Base-by-base conservation (phyloP, 2,113 vertebrate genomes). In the Heloderma charlesbogerti region DNA sequence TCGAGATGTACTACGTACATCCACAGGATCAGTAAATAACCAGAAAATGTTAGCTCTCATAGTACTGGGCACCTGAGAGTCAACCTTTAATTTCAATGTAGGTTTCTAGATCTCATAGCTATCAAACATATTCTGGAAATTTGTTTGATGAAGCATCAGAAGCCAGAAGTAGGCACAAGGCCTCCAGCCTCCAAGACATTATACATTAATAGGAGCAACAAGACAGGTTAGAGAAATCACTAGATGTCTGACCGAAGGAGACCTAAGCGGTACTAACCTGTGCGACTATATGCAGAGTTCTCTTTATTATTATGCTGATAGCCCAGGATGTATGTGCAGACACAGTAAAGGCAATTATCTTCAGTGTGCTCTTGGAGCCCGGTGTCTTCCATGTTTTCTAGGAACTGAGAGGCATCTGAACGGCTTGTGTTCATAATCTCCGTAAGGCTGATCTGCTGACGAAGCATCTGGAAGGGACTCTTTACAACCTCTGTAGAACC, bases 341-440 rank as follows among this genome's bases (percentile, higher is more conserved):
- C 99, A 88, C 99, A 99, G 95, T 99, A 99, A 89, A 99, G 98
- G 93, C 99, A 99, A 97, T 99, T 99, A 90, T 99, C 98, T 45
- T 99, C 98, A 2, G 97, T 98, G 95, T 99, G 99, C 25, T 99
- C 99, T 96, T 99, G 98, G 15, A 99, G 97, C 3, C 99, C 99
- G 0, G 99, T 99, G 95, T 99, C 99, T 94, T 99, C 99, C 45
- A 97, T 97, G 78, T 97, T 97, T 94, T 98, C 99, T 91, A 99
- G 94, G 93, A 97, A 95, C 93, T 98, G 97, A 95, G 98, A 98
- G 57, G 98, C 99, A 91, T 97, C 97, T 10, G 98, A 98, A 37
- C 97, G 98, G 92, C 98, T 98, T 29, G 96, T 98, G n/a, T 98
- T 98, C 94, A 99, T 99, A 94, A 99, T 98, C 97, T 99, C 99